Evolutionary conservation across 2,797 vertebrate species (phyloP), one percentile per base, ranked within the genome.

Genomic region (Neoniphon sammara): DNA sequence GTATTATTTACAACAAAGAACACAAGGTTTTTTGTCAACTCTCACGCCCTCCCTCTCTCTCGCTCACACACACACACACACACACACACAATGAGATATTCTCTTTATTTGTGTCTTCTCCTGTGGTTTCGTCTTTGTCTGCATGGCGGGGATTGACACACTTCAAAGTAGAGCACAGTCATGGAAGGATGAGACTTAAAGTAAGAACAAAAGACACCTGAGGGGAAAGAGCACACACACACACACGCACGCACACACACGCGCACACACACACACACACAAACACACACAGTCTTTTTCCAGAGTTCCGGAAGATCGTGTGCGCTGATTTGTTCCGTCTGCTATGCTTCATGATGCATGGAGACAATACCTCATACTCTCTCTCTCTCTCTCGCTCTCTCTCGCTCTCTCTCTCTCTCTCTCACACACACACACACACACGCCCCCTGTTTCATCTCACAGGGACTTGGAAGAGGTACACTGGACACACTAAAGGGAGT

Each of bases 121-220:
- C 58, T 39, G 55, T 42, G 46, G 53, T 61, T 84, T 74, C 27
- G 42, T 70, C 65, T 81, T 68, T 63, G 42, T 61, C 39, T 70
- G 31, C 30, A n/a, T 53, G 34, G 39, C 83, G 57, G 64, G 73
- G 82, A 84, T 27, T 86, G 82, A 82, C 79, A 66, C 74, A 87
- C 75, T 85, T 90, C 78, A 89, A 90, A 89, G 81, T 58, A 50
- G 42, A 59, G 42, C 54, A 15, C 17, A 72, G 69, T 75, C 75
- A 68, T 62, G 63, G 55, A 49, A 65, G 58, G 62, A 71, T 58
- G 75, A 49, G 61, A 80, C 70, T 42, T 65, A 47, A 34, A 67
- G 58, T 50, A 63, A 76, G 63, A 89, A 77, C 71, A 82, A 90
- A 86, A 85, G 78, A 84, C 72, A 90, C 83, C 80, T 87, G 82